Conservation (phyloP, 2,797 vertebrate genomes). For the Tiaroga cobitis region DNA sequence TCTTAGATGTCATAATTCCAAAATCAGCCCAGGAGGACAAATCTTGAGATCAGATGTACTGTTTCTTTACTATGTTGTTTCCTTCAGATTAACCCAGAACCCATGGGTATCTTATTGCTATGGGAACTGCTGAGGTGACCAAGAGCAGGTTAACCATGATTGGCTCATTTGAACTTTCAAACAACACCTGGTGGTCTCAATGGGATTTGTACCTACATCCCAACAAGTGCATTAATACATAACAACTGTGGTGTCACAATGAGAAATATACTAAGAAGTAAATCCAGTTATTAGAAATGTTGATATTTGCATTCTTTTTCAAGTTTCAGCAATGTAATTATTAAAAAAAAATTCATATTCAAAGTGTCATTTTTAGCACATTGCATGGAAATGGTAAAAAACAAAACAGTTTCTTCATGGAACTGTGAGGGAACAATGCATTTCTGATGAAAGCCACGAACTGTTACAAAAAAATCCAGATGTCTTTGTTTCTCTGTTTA, state of each 20-base stretch:
- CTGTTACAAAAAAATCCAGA: background rate
- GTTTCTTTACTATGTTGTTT: constrained; percentile 25
- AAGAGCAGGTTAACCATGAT: background rate
- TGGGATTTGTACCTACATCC: constrained; percentile 17
- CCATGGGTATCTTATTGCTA: constrained; percentile 13
- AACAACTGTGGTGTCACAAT: background rate
- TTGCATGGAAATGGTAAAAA: too few species aligned
- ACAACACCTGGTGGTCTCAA: constrained; percentile 2
- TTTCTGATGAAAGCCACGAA: background rate
- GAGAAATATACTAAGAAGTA: background rate
- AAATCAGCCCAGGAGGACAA: background rate
- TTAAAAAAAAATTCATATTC: too few species aligned
- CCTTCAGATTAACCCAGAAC: constrained; percentile 23
- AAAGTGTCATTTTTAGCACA: too few species aligned
- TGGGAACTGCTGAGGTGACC: constrained; percentile 26
- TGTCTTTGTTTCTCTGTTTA: background rate
- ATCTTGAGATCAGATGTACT: constrained; percentile 10
- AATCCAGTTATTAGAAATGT: background rate
- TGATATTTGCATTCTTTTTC: background rate
- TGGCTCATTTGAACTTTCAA: constrained; percentile 4
- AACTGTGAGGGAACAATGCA: background rate
- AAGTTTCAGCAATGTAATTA: background rate
- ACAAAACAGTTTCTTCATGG: too few species aligned
- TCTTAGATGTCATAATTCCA: constrained; percentile 7
- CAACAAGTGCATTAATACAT: constrained; percentile 1